These are phyloP conservation scores for Bufotes viridis DNA, from an alignment of 2,797 vertebrate species.

Conservation along the genomic window DNA sequence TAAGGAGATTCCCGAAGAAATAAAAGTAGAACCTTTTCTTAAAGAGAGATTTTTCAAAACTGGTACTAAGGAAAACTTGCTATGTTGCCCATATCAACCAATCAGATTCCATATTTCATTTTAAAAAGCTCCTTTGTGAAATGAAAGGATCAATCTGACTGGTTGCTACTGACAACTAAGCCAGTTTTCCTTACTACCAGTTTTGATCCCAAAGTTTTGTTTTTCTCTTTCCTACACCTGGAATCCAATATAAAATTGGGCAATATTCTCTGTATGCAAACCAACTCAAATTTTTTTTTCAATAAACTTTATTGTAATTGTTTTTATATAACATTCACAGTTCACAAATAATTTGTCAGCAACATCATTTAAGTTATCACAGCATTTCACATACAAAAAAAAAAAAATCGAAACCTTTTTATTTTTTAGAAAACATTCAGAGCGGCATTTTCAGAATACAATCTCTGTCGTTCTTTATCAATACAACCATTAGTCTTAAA, in stretches of 20 bases:
- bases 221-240: not conserved
- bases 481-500: slow-evolving; percentile 63
- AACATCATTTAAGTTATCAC: slow-evolving; percentile 47
- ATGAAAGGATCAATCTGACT: too few relatives aligned
- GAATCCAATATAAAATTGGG: not conserved
- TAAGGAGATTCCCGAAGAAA: not conserved
- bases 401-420: slow-evolving; percentile 54
- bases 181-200: too few relatives aligned
- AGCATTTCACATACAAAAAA: slow-evolving; percentile 58
- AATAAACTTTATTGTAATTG: slow-evolving; percentile 46
- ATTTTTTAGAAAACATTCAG: slow-evolving; percentile 59
- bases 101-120: too few relatives aligned
- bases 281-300: not conserved
- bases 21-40: too few relatives aligned
- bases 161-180: too few relatives aligned
- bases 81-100: too few relatives aligned
- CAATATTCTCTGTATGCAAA: not conserved
- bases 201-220: too few relatives aligned
- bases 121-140: too few relatives aligned
- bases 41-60: too few relatives aligned
- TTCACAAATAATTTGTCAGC: slow-evolving; percentile 51
- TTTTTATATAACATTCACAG: slow-evolving; percentile 58
- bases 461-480: slow-evolving; percentile 58
- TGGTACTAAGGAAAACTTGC: too few relatives aligned
- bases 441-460: slow-evolving; percentile 52